Percentiles rank a stretch among this genome's conserved stretches.
Conservation (phyloP, 2,888 invertebrate species). For the Lasius fuliginosus region DNA sequence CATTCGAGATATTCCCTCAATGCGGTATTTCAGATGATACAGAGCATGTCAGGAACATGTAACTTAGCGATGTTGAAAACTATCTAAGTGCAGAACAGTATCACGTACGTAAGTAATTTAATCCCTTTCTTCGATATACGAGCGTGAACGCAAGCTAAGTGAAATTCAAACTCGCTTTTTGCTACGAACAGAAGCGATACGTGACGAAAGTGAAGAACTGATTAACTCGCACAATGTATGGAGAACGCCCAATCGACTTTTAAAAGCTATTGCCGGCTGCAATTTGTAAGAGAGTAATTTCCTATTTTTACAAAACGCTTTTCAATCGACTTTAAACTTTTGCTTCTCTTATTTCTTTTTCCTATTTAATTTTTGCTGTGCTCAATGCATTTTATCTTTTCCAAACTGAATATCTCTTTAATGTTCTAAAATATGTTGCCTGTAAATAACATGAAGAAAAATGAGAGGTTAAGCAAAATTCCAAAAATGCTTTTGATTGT, state of each 20-base stretch:
- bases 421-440: background rate
- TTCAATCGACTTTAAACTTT: background rate
- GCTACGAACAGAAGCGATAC: constrained; percentile 34
- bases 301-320: background rate
- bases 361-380: background rate
- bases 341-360: background rate
- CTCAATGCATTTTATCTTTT: background rate
- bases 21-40: background rate
- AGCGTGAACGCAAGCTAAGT: constrained; percentile 4
- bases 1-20: background rate
- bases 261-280: background rate
- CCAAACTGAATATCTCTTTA: background rate
- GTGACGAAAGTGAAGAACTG: constrained; percentile 36
- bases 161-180: constrained; percentile 36
- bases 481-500: background rate
- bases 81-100: background rate
- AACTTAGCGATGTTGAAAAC: constrained; percentile 14
- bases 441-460: background rate
- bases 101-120: constrained; percentile 34
- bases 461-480: background rate
- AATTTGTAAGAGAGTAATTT: constrained; percentile 1
- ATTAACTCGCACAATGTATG: constrained; percentile 10
- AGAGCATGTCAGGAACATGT: background rate
- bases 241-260: background rate
- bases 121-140: background rate